Evolutionary conservation across 2,113 vertebrate species (phyloP), one percentile per base, ranked within the genome.

Genomic region (human): DNA sequence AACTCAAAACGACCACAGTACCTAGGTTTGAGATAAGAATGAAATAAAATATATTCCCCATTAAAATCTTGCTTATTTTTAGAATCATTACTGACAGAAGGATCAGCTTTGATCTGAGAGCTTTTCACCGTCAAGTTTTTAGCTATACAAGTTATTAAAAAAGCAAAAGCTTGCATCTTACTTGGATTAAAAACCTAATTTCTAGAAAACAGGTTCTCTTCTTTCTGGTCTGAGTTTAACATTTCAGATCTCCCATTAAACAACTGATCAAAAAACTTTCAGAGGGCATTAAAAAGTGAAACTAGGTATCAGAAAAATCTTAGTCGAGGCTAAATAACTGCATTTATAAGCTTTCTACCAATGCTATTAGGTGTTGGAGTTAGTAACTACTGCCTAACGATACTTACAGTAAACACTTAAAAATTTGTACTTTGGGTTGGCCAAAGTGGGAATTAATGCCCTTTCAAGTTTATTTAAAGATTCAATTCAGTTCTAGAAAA

Each of bases 401-500:
- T 92, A 96, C 96, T 98, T 97, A 97, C 95, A 79, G 96, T 98
- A 97, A 97, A 97, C 92, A 97, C 97, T 98, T 97, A 97, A 96
- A 96, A 98, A 89, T 95, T 52, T 97, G 96, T 97, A 92, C 95
- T 97, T 97, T 89, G 94, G 94, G 92, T 97, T 97, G 96, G 97
- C 94, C 97, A 92, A 95, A 94, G 88, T 97, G 96, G 93, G 97
- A 97, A 96, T 96, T 96, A 93, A 68, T 90, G 68, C 68, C 76
- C 96, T 97, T 98, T 98, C 92, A 96, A 95, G 95, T 97, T 96
- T 97, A 98, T 98, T 98, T 97, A 98, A 97, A 98, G 94, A 96
- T 82, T 83, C 30, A 23, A 88, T 91, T 91, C 93, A 87, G 90
- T 87, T 89, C 90, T 94, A 95, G 96, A 83, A 96, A 92, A 85